phyloP scores from a whole-genome alignment of 2,888 invertebrate species.

The Athrips mouffetella region DNA sequence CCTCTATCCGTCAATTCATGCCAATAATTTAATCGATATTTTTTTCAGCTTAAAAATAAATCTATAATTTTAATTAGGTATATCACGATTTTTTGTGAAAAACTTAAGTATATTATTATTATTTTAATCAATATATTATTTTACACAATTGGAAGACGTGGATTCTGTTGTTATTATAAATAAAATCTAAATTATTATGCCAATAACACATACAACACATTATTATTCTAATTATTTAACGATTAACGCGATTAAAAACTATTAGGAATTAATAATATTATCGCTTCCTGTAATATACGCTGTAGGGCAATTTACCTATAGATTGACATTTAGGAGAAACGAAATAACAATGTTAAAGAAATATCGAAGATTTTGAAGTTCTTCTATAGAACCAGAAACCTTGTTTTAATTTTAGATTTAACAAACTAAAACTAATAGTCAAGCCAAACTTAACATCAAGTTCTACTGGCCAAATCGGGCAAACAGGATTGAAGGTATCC shows the following conservation, averaged over 20 bases:
- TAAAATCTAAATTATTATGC: slow-evolving; percentile 38
- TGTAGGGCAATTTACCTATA: slow-evolving; percentile 29
- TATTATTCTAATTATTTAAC: slow-evolving; percentile 27
- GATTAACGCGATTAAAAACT: slow-evolving; percentile 24
- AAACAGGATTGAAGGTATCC: background rate
- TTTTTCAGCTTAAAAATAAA: background rate
- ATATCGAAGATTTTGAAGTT: background rate
- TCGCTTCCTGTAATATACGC: slow-evolving; percentile 37
- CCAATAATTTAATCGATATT: slow-evolving; percentile 1
- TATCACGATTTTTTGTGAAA: slow-evolving; percentile 34
- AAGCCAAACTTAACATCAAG: slow-evolving; percentile 26
- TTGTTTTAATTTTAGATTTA: background rate
- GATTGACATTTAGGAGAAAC: background rate
- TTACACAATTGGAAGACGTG: slow-evolving; percentile 58
- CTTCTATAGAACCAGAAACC: background rate
- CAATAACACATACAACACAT: slow-evolving; percentile 28
- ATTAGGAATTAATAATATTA: slow-evolving; percentile 22
- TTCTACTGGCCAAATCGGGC: slow-evolving; percentile 22
- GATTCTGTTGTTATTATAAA: slow-evolving; percentile 52
- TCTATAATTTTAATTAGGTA: slow-evolving; percentile 1
- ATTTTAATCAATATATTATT: slow-evolving; percentile 29
- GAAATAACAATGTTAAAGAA: slow-evolving; percentile 5
- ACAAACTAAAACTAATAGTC: slow-evolving; percentile 9
- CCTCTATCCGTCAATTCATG: background rate
- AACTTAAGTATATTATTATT: slow-evolving; percentile 21